Conservation (phyloP, 2,113 vertebrate species). For the Etheostoma cragini region DNA sequence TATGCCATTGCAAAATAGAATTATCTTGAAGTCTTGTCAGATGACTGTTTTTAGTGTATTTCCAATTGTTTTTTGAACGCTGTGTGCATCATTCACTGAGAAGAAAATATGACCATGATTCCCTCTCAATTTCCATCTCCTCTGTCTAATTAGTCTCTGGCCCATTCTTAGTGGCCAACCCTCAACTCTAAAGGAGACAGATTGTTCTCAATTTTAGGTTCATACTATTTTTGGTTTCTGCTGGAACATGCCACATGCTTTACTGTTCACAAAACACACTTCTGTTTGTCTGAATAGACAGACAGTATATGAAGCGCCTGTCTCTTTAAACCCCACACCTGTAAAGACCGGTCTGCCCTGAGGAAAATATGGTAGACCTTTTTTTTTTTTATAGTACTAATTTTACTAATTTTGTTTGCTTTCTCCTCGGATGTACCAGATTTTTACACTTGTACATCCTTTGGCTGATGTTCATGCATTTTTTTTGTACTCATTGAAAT, state of each 20-base stretch:
- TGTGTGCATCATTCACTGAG: slow-evolving; percentile 23
- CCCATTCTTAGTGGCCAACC: slow-evolving; percentile 1
- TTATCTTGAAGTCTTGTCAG: slow-evolving; percentile 60
- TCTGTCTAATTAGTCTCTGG: slow-evolving; percentile 23
- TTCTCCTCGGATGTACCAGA: neutral
- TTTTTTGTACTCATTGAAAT: neutral
- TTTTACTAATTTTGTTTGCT: neutral
- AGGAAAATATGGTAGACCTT: neutral
- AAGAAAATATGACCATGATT: slow-evolving; percentile 19
- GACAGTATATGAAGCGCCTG: too few species aligned
- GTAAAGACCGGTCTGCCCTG: too few species aligned
- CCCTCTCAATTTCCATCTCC: neutral
- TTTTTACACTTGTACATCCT: neutral
- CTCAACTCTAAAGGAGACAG: too few species aligned
- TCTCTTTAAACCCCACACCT: too few species aligned
- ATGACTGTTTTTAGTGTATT: neutral
- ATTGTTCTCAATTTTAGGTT: too few species aligned
- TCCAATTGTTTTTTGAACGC: neutral
- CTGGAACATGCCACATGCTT: too few species aligned
- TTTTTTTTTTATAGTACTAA: too few species aligned
- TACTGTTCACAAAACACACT: too few species aligned
- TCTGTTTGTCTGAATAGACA: too few species aligned
- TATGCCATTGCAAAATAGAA: slow-evolving; percentile 63
- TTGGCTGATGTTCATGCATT: neutral
- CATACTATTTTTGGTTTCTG: too few species aligned